Evolutionary conservation across 2,797 vertebrate species (phyloP), one percentile per base, ranked within the genome.

Genomic region (Triplophysa yarkandensis): DNA sequence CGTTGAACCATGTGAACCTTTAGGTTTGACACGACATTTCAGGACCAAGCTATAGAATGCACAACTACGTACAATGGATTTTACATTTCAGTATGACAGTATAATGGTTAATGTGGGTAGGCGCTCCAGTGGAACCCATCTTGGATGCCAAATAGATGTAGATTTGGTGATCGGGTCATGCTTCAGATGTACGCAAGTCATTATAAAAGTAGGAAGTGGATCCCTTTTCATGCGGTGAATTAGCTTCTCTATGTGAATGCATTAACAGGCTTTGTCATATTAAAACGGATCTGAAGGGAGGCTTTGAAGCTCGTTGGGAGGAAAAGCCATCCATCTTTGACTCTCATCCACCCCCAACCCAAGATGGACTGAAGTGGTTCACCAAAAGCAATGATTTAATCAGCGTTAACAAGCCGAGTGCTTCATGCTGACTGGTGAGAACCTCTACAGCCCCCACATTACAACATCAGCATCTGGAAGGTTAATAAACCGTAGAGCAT

Each of bases 401-500:
- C 82, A 65, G 36, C 57, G 68, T 74, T 81, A 83, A 79, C 77
- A 83, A 84, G 77, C 68, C 44, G 69, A 63, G 71, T 65, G 13
- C 16, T 36, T 68, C 57, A 76, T 34, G 67, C 71, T 81, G 34
- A 58, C 71, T 77, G 68, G 52, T 44, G 23, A 36, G 71, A 67
- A 58, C 55, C 58, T 71, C 71, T 61, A 43, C 67, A 71, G 55
- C 58, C 58, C 71, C 52, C 34, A 27, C 36, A 69, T 28, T 61
- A 61, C 57, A 48, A 63, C 68, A 68, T 21, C 70, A 44, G 50
- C 52, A 77, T 75, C 65, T 60, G 62, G 21, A 58, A 66, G 77
- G 65, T 77, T 84, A 81, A 86, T 87, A 52, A 9, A 52, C 21
- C 19, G 80, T 76, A 21, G 63, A 64, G 78, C 82, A 77, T 67